Evolutionary conservation across 1,140 invertebrate genomes (phyloP).

Genomic region (Sarcophaga bullata): DNA sequence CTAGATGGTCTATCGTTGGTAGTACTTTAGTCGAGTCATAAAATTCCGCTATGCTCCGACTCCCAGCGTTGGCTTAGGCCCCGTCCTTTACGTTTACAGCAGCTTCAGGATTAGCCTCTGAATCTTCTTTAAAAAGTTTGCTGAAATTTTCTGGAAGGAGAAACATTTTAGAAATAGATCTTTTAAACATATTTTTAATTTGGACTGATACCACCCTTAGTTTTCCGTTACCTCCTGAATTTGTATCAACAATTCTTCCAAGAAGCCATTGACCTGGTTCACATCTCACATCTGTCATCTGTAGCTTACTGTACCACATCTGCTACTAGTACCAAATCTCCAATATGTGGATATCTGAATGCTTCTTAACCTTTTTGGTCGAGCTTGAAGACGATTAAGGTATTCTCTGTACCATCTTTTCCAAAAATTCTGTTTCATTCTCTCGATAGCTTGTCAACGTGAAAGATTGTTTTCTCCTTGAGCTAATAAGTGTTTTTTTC

Average conservation of each 20-base stretch:
- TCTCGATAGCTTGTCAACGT: background rate
- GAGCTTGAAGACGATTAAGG: too few relatives aligned
- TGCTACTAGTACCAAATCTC: too few relatives aligned
- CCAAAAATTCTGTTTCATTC: background rate
- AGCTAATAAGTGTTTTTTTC: background rate
- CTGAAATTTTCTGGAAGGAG: background rate
- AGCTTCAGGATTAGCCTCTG: background rate
- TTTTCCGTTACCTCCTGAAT: background rate
- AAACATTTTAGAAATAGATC: too few relatives aligned
- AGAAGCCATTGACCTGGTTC: too few relatives aligned
- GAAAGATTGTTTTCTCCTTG: background rate
- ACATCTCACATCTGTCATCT: too few relatives aligned
- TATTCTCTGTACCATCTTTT: too few relatives aligned
- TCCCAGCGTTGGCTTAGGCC: background rate
- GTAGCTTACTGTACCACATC: too few relatives aligned
- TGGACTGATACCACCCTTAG: background rate
- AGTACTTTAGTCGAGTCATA: too few relatives aligned
- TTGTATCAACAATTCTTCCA: background rate
- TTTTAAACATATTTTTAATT: too few relatives aligned
- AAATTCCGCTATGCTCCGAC: constrained; percentile 14
- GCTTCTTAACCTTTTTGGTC: background rate
- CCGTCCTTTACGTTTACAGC: background rate
- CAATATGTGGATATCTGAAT: too few relatives aligned
- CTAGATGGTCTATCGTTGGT: background rate
- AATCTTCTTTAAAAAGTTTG: background rate